These are phyloP conservation scores for Drosophila pectinifera DNA, from an alignment of 1,140 invertebrate species.

Conservation along the genomic window DNA sequence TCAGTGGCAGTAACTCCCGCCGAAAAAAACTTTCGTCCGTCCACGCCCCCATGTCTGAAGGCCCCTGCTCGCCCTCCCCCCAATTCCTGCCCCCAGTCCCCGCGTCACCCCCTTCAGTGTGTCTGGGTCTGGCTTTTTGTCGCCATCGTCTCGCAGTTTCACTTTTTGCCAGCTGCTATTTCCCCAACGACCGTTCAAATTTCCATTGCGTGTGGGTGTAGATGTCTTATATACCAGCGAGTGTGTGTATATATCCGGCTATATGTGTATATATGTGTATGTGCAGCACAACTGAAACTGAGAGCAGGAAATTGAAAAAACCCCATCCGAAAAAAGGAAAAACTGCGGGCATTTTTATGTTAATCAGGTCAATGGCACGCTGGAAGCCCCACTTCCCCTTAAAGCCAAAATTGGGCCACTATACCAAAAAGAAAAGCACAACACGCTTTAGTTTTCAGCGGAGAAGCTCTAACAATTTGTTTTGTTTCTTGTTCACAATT, in stretches of 20 bases:
- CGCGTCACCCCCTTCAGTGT: constrained; percentile 20
- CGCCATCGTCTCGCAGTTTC: constrained; percentile 71
- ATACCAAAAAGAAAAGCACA: constrained; percentile 10
- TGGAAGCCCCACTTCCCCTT: constrained; percentile 8
- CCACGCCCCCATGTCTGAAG: constrained; percentile 47
- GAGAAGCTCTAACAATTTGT: constrained; percentile 32
- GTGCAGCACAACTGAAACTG: constrained; percentile 33
- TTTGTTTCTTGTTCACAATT: constrained; percentile 16
- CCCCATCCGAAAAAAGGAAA: constrained; percentile 32
- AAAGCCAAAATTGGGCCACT: constrained; percentile 41
- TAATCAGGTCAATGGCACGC: constrained; percentile 78
- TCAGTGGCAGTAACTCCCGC: constrained; percentile 9
- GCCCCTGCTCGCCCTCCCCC: constrained; percentile 3
- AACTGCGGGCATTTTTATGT: constrained; percentile 74
- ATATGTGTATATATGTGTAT: constrained; percentile 7
- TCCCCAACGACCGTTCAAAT: constrained; percentile 65
- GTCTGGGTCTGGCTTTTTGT: constrained; percentile 66
- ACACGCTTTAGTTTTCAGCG: constrained; percentile 19
- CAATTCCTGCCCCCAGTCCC: not conserved
- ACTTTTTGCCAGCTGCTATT: constrained; percentile 67
- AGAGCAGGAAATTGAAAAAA: constrained; percentile 59
- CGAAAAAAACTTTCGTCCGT: constrained; percentile 40
- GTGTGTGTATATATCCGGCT: constrained; percentile 19
- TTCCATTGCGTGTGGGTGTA: constrained; percentile 64
- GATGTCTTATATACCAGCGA: constrained; percentile 40